Conservation (phyloP, 2,113 vertebrate species). For the Ictalurus punctatus region DNA sequence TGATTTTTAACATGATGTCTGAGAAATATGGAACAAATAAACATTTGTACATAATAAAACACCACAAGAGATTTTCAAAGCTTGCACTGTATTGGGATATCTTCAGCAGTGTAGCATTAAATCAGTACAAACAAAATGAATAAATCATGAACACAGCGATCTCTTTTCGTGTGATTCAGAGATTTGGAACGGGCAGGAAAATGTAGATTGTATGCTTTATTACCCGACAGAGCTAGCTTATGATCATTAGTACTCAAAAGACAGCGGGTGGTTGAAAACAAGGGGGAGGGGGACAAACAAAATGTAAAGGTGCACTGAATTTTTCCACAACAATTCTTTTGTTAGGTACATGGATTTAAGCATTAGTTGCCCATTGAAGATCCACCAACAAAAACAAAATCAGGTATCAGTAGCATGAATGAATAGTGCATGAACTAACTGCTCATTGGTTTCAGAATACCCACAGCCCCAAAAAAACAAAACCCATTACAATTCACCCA, state of each 20-base stretch:
- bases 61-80: constrained; percentile 62
- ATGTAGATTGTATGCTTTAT: constrained; percentile 67
- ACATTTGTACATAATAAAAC: constrained; percentile 60
- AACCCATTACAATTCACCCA: constrained; percentile 52
- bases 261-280: constrained; percentile 48
- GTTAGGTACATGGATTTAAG: constrained; percentile 65
- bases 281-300: constrained; percentile 74
- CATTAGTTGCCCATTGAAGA: constrained; percentile 63
- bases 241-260: constrained; percentile 72
- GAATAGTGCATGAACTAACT: constrained; percentile 82
- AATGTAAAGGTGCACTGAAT: constrained; percentile 67
- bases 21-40: not conserved
- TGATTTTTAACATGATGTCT: constrained; percentile 36
- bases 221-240: constrained; percentile 77
- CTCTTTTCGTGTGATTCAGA: constrained; percentile 64
- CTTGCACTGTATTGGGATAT: constrained; percentile 73
- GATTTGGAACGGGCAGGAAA: constrained; percentile 67
- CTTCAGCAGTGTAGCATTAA: constrained; percentile 70
- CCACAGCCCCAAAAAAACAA: constrained; percentile 60
- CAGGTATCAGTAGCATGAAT: constrained; percentile 83
- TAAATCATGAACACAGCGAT: constrained; percentile 59
- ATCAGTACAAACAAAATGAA: constrained; percentile 60
- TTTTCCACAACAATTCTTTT: constrained; percentile 49
- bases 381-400: constrained; percentile 59
- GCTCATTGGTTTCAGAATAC: constrained; percentile 72